Evolutionary conservation across 2,888 invertebrate genomes (phyloP).

Genomic region (Micoletzkya japonica): DNA sequence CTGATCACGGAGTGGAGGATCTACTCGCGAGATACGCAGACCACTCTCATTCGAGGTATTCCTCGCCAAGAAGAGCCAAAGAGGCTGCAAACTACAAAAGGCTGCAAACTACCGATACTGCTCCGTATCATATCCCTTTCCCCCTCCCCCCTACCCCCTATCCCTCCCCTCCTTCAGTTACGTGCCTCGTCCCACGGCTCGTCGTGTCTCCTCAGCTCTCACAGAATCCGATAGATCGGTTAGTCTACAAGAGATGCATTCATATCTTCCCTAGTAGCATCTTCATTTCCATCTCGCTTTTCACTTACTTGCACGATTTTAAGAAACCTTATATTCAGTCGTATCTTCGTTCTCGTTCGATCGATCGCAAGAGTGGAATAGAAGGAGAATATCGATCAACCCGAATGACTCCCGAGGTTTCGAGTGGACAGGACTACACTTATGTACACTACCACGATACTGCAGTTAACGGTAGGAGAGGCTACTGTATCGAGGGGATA

Average conservation of each 20-base stretch:
- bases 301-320: too few relatives aligned
- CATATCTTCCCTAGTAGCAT: background rate
- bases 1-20: constrained; percentile 10
- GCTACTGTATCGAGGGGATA: constrained; percentile 31
- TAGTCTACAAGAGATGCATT: too few relatives aligned
- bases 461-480: constrained; percentile 35
- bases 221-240: constrained; percentile 39
- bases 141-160: too few relatives aligned
- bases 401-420: constrained; percentile 43
- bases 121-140: too few relatives aligned
- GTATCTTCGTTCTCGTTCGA: constrained; percentile 44
- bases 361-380: constrained; percentile 50
- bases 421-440: constrained; percentile 45
- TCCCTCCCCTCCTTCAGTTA: background rate
- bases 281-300: background rate
- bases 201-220: constrained; percentile 43
- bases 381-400: too few relatives aligned
- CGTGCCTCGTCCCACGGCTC: constrained; percentile 7
- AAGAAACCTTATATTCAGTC: constrained; percentile 16
- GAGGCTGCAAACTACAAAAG: background rate
- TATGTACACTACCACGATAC: constrained; percentile 61
- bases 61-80: too few relatives aligned
- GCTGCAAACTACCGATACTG: background rate
- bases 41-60: too few relatives aligned
- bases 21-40: constrained; percentile 22